A percentile compares a stretch with the other conserved stretches of the same genome.
Conservation (phyloP, 64 coral and sea anemone species). For the Acropora tenuis region DNA sequence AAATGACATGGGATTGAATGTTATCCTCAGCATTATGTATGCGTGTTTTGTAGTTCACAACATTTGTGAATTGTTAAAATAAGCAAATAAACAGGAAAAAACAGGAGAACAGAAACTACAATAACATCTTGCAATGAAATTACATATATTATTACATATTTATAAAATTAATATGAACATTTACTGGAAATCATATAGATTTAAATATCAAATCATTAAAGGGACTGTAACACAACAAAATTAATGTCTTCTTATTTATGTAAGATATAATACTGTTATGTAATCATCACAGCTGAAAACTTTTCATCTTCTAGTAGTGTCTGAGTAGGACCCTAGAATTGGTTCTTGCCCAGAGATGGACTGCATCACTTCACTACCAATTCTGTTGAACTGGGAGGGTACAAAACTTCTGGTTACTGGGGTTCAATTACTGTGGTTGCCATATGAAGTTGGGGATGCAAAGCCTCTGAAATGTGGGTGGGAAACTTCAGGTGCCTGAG, state of each 20-base stretch:
- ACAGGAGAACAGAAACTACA: not conserved
- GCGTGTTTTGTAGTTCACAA: too few relatives aligned
- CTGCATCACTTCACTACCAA: conserved; percentile 7
- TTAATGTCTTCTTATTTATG: not conserved
- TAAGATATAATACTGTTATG: not conserved
- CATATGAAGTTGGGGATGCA: conserved; percentile 10
- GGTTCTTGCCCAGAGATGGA: not conserved
- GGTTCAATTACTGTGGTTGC: not conserved
- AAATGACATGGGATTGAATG: not conserved
- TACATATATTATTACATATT: not conserved
- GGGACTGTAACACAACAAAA: not conserved
- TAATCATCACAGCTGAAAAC: not conserved
- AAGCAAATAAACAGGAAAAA: conserved; percentile 20
- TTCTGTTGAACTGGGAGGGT: not conserved
- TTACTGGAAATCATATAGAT: not conserved
- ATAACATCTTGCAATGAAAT: too few relatives aligned
- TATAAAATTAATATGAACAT: not conserved
- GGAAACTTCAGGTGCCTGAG: not conserved
- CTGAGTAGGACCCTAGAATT: not conserved
- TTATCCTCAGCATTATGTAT: conserved; percentile 5
- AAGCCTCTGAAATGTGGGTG: not conserved
- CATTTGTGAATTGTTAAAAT: not conserved
- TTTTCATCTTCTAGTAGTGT: not conserved
- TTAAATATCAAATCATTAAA: conserved; percentile 16
- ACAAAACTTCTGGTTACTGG: not conserved